Base-by-base conservation (phyloP, 2,888 invertebrate species). In the Clostera curtula region DNA sequence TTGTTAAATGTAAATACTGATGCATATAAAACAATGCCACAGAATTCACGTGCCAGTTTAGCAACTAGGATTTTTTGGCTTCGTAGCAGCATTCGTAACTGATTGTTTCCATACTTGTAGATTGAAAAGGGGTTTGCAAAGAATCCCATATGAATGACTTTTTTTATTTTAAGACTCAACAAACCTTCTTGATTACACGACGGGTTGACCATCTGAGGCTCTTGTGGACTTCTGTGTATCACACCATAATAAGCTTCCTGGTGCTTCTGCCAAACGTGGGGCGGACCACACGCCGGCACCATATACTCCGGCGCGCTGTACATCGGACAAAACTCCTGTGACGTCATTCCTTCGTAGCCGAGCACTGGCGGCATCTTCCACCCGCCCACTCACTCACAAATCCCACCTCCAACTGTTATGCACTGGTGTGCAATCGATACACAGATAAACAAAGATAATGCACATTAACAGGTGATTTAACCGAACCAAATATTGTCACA, bases 281-380 rank as follows among this genome's bases (percentile, higher is more conserved):
- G 51, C n/a, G 56, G 48, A n/a, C n/a, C n/a, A n/a, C n/a, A n/a
- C 11, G 47, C 54, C 11, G 63, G 60, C 44, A 62, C 36, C 57
- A 66, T 48, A 43, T 74, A 75, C 23, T 74, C 75, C 20, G 65
- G 47, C 19, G 60, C 41, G 13, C 43, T 55, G 48, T 68, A 79
- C 64, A 68, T 52, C 30, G 65, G 52, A 47, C 67, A 74, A 46
- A 69, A 42, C 41, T 80, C 76, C 55, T 77, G 75, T 24, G 75
- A 60, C 40, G 66, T 45, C 64, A 76, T 68, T 57, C 59, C 66
- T 31, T 71, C 72, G 69, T 56, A 68, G 10, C 76, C 73, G 29
- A 75, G 62, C 56, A 70, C 77, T n/a, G n/a, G n/a, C 49, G 79
- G 82, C 82, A 83, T 83, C 49, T 72, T 82, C 63, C 62, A 45